Base-by-base conservation (phyloP, 2,113 vertebrate species). In the Sceloporus undulatus region DNA sequence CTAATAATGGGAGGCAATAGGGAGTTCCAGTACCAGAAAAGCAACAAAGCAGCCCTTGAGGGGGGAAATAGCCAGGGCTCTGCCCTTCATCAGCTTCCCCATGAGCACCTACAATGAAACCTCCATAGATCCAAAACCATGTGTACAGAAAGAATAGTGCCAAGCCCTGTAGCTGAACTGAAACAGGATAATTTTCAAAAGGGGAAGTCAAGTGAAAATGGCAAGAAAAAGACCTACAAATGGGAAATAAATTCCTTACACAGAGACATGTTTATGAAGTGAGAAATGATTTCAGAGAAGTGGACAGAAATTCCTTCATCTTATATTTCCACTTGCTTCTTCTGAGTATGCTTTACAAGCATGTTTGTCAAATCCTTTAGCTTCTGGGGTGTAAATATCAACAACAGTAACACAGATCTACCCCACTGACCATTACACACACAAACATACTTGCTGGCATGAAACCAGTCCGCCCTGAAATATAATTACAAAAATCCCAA, bases 191-290 rank as follows among this genome's bases (percentile, higher is more conserved):
- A 62, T 74, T 79, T 70, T 65, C 71, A 5, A 68, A 71, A 16
- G 19, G 59, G 92, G 87, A 90, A 91, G 92, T 95, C 93, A 92
- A 68, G 38, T 42, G 21, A 68, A 88, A 79, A 81, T 66, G 82
- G 85, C 94, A 85, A 3, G 92, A 93, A 93, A 87, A 90, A 91
- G 92, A 94, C 92, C 92, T 62, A 92, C 93, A 93, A 91, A 89
- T 94, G 9, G 68, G 87, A 83, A 38, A 93, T 92, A 48, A 48
- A 91, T 94, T 71, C 48, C 93, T 95, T 84, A 52, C 66, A 89
- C 93, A 90, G 92, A 96, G 96, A 96, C 94, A 95, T 96, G 96
- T 96, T 97, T 97, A 97, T 97, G 96, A 96, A 97, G 96, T 97
- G 96, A 97, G 95, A 97, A 97, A 96, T 94, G 95, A 94, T 95